Conservation (phyloP, 2,888 invertebrate species). For the Drosophila quinaria region DNA sequence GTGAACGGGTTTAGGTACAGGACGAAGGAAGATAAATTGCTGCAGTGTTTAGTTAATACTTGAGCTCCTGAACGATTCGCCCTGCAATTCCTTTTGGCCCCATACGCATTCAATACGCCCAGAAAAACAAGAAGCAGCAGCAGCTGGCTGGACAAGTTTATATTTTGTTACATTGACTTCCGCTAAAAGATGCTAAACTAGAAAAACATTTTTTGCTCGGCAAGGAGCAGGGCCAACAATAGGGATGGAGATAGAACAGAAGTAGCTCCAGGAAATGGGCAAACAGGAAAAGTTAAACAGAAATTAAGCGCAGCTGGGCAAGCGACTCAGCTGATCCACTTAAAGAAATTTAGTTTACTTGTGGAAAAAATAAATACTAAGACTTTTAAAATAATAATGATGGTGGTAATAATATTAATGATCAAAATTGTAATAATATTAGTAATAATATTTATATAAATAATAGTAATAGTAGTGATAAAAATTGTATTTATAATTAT, state of each 20-base stretch:
- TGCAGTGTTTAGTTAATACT: constrained; percentile 81
- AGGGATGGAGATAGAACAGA: background rate
- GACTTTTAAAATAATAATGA: too few relatives aligned
- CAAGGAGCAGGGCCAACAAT: constrained; percentile 28
- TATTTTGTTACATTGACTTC: constrained; percentile 82
- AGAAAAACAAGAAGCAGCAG: constrained; percentile 55
- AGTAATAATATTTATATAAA: too few relatives aligned
- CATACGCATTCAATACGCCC: constrained; percentile 52
- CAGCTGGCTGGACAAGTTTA: constrained; percentile 80
- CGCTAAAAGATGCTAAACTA: constrained; percentile 79
- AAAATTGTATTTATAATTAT: too few relatives aligned
- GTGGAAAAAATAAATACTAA: background rate
- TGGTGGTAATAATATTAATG: too few relatives aligned
- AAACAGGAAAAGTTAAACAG: constrained; percentile 78
- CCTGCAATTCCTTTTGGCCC: constrained; percentile 19
- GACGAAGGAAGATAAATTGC: constrained; percentile 73
- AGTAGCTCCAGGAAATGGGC: constrained; percentile 22
- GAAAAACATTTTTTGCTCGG: constrained; percentile 56
- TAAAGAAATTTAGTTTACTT: constrained; percentile 34
- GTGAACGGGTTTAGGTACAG: constrained; percentile 10
- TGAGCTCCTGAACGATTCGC: constrained; percentile 41
- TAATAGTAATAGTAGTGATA: too few relatives aligned
- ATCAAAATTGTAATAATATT: too few relatives aligned
- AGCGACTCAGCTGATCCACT: constrained; percentile 38
- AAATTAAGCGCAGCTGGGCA: constrained; percentile 68